Evolutionary conservation across 1,140 invertebrate genomes (phyloP).

Genomic region (Lordiphosa collinella): DNA sequence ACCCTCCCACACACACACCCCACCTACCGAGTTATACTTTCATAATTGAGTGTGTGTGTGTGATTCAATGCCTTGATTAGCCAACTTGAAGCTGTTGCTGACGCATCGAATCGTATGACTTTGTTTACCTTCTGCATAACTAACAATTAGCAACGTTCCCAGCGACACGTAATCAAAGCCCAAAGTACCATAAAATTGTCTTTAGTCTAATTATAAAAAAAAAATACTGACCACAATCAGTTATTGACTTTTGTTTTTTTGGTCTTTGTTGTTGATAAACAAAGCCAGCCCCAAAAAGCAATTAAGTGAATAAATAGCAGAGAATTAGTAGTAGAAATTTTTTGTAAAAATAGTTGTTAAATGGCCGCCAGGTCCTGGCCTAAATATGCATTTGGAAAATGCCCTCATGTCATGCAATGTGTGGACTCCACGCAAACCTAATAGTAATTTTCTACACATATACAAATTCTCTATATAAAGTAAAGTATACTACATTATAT

Average conservation of each 20-base stretch:
- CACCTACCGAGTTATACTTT: too few relatives aligned
- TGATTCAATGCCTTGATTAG: too few relatives aligned
- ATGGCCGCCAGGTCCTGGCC: slow-evolving; percentile 48
- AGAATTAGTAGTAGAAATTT: background rate
- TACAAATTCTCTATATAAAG: slow-evolving; percentile 18
- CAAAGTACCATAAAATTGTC: slow-evolving; percentile 1
- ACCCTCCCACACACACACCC: too few relatives aligned
- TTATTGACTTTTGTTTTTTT: slow-evolving; percentile 58
- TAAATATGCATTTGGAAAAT: slow-evolving; percentile 53
- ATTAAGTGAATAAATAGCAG: slow-evolving; percentile 24
- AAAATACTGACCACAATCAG: slow-evolving; percentile 50
- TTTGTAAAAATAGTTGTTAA: slow-evolving; percentile 61
- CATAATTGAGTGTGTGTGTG: too few relatives aligned
- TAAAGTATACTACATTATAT: slow-evolving; percentile 42
- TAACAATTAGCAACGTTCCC: slow-evolving; percentile 20
- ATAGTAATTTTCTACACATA: slow-evolving; percentile 20
- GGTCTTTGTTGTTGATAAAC: slow-evolving; percentile 59
- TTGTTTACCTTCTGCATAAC: too few relatives aligned
- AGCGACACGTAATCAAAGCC: slow-evolving; percentile 43
- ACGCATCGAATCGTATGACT: too few relatives aligned
- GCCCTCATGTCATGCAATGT: slow-evolving; percentile 61
- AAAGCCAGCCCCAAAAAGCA: slow-evolving; percentile 18
- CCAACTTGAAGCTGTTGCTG: too few relatives aligned
- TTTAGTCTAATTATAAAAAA: slow-evolving; percentile 48
- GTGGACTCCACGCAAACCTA: slow-evolving; percentile 11